Evolutionary conservation across 2,797 vertebrate species (phyloP), one percentile per base, ranked within the genome.

Genomic region (Scarus forsteni): DNA sequence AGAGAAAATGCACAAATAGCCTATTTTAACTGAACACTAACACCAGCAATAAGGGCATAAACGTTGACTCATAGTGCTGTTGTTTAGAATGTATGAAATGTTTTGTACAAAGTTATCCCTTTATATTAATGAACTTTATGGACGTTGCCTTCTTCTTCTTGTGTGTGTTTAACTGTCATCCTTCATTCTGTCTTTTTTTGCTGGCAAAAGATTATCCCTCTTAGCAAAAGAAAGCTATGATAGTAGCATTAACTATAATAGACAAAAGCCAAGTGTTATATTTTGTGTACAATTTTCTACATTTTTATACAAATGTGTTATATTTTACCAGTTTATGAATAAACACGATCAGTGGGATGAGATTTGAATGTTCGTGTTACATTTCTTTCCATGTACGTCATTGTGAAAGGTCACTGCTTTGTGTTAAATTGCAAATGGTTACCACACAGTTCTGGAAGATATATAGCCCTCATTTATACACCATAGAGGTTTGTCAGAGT

Each of bases 251-350:
- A 94, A 94, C 92, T 94, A 90, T 92, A 90, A 85, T 92, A 95
- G 93, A 93, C 81, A 84, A 88, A 94, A 92, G 81, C 72, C 89
- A 93, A 93, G 92, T 94, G 92, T 93, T 95, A 93, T 95, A 94
- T 94, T 94, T 95, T 95, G 88, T 92, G 92, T 94, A 95, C 86
- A 90, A 90, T 95, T 94, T 95, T 94, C 89, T 94, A 95, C 92
- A 92, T 95, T 95, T 95, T 95, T 94, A 93, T 95, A 95, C 91
- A 94, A 94, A 95, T 94, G 91, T 94, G 92, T 89, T 95, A 94
- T 95, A 95, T 94, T 94, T 94, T 93, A 93, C 93, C 90, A 90
- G 90, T 95, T 92, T 90, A 94, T 92, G 88, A 95, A 95, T 95
- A 95, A 95, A 95, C 78, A 68, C 91, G 89, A 89, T 91, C 87